phyloP scores from a whole-genome alignment of 2,888 invertebrate genomes.

The Psylliodes chrysocephalus region DNA sequence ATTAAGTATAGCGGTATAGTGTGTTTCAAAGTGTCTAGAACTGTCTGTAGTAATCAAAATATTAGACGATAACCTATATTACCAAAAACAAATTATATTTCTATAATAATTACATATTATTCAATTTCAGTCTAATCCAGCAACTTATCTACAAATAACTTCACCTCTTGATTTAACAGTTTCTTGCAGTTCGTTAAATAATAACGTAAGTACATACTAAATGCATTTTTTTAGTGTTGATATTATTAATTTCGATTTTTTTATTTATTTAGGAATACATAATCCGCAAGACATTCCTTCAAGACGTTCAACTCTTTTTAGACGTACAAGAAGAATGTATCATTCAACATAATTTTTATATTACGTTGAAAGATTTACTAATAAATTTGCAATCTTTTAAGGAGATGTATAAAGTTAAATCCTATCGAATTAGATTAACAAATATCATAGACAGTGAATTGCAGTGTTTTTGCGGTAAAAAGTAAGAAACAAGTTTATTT shows the following conservation, averaged over 20 bases:
- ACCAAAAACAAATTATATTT: too few relatives aligned
- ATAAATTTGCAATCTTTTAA: conserved; percentile 61
- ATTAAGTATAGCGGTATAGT: too few relatives aligned
- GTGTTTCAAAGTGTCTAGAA: too few relatives aligned
- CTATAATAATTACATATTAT: background rate
- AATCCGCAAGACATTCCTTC: conserved; percentile 58
- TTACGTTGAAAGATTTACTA: conserved; percentile 66
- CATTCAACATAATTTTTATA: conserved; percentile 66
- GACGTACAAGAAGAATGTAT: conserved; percentile 68
- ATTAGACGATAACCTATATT: too few relatives aligned
- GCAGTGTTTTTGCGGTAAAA: conserved; percentile 63
- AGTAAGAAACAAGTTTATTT: too few relatives aligned
- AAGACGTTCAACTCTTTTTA: conserved; percentile 68
- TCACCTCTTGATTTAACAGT: conserved; percentile 12
- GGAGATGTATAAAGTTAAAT: conserved; percentile 59
- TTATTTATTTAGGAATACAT: conserved; percentile 26
- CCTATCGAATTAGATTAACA: conserved; percentile 62
- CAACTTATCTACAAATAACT: background rate
- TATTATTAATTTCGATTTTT: background rate
- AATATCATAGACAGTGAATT: conserved; percentile 61
- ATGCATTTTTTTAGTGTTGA: background rate
- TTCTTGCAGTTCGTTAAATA: background rate
- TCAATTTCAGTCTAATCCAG: background rate
- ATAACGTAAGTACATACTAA: conserved; percentile 14
- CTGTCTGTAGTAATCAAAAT: too few relatives aligned